phyloP scores from a whole-genome alignment of 1,140 invertebrate species.

The Radopholus similis region DNA sequence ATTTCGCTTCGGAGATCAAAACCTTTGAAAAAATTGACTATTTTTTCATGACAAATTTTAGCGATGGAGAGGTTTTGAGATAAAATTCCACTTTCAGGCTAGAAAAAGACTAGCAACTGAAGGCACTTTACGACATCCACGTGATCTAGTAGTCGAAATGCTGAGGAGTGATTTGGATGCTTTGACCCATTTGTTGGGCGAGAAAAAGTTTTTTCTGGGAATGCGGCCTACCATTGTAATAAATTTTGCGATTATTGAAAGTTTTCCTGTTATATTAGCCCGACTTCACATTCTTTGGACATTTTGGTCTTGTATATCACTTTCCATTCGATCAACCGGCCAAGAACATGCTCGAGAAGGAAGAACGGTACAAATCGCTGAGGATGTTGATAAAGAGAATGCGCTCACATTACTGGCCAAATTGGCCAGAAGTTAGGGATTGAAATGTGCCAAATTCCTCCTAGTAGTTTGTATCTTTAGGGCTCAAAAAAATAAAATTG shows the following conservation, averaged over 20 bases:
- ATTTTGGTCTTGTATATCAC: conserved; percentile 41
- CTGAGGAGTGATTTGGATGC: conserved; percentile 38
- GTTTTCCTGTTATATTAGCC: conserved; percentile 31
- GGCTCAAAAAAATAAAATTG: too few relatives aligned
- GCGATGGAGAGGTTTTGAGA: too few relatives aligned
- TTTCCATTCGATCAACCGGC: conserved; percentile 41
- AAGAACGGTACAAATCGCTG: conserved; percentile 26
- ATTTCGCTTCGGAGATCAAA: background rate
- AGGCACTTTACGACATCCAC: conserved; percentile 25
- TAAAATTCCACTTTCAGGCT: conserved; percentile 18
- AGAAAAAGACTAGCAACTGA: conserved; percentile 15
- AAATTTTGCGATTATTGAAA: background rate
- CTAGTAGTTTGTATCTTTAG: too few relatives aligned
- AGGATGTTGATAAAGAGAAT: conserved; percentile 42
- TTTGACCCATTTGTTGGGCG: conserved; percentile 39
- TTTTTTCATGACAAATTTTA: too few relatives aligned
- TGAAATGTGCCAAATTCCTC: too few relatives aligned
- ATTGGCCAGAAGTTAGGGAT: conserved; percentile 24
- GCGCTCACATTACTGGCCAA: conserved; percentile 45
- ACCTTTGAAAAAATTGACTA: too few relatives aligned
- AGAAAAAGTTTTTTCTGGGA: conserved; percentile 52
- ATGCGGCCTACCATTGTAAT: conserved; percentile 43
- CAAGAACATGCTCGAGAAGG: conserved; percentile 39
- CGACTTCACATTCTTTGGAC: conserved; percentile 50
- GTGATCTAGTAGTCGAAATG: conserved; percentile 45